A percentile compares a stretch with the other conserved stretches of the same genome.
Conservation (phyloP, 2,888 invertebrate genomes). For the Ecliptopera silaceata region DNA sequence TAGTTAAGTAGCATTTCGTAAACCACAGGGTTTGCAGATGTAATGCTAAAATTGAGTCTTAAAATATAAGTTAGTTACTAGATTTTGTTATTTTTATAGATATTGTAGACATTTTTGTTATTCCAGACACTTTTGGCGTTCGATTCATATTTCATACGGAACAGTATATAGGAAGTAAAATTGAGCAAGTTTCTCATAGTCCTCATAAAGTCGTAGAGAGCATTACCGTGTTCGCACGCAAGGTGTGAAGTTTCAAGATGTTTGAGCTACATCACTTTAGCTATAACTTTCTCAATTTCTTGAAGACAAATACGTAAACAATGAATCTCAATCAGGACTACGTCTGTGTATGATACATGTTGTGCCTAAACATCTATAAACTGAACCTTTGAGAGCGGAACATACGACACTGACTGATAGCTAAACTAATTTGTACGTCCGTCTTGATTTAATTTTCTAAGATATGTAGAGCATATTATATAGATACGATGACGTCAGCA, state of each 20-base stretch:
- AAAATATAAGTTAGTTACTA: too few species aligned
- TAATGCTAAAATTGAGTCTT: too few species aligned
- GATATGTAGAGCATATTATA: not conserved
- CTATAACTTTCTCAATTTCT: slow-evolving; percentile 19
- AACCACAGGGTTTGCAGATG: too few species aligned
- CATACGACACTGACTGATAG: not conserved
- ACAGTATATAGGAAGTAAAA: slow-evolving; percentile 37
- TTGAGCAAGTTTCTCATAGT: slow-evolving; percentile 44
- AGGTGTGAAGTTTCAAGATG: slow-evolving; percentile 33
- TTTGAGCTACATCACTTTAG: slow-evolving; percentile 22
- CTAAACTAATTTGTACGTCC: not conserved
- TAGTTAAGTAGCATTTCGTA: too few species aligned
- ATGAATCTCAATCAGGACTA: slow-evolving; percentile 5
- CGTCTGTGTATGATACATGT: not conserved
- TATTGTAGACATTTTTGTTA: too few species aligned
- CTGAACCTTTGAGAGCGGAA: not conserved
- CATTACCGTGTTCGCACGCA: slow-evolving; percentile 21
- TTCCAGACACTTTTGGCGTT: too few species aligned
- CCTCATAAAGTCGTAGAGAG: slow-evolving; percentile 19
- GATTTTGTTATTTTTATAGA: too few species aligned
- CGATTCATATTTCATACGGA: not conserved
- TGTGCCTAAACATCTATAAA: not conserved
- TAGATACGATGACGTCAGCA: not conserved
- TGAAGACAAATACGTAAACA: slow-evolving; percentile 16
- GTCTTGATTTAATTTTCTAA: not conserved